These are phyloP conservation scores for Ennomos fuscantarius DNA, from an alignment of 2,888 invertebrate species.

Conservation along the genomic window DNA sequence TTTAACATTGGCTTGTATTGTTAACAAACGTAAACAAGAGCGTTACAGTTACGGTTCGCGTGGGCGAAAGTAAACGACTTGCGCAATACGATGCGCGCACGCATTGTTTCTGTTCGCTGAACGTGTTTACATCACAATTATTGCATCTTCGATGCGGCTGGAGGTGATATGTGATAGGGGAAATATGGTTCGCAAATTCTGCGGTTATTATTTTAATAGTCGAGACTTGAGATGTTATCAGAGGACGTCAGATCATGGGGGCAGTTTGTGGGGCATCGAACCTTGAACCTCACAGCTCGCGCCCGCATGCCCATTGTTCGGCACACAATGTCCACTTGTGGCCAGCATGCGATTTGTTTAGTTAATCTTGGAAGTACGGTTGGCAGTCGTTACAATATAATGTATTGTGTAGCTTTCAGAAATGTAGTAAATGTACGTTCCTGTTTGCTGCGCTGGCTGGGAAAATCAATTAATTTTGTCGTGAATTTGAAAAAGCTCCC, in stretches of 20 bases:
- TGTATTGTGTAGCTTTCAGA: no score
- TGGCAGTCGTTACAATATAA: conserved; percentile 39
- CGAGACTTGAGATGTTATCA: conserved; percentile 70
- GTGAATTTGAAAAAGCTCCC: no score
- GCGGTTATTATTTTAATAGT: conserved; percentile 50
- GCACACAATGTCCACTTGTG: conserved; percentile 63
- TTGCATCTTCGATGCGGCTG: conserved; percentile 35
- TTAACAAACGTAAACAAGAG: conserved; percentile 22
- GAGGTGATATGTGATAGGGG: conserved; percentile 26
- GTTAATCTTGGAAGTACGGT: conserved; percentile 33
- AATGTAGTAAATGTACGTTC: conserved; percentile 20
- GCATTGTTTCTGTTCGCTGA: conserved; percentile 49
- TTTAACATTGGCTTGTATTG: conserved; percentile 3
- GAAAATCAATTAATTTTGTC: no score
- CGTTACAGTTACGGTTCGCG: conserved; percentile 24
- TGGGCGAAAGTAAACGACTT: conserved; percentile 62
- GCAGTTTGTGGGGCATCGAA: conserved; percentile 72
- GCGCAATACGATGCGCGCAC: conserved; percentile 57
- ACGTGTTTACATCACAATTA: conserved; percentile 47
- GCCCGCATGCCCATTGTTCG: conserved; percentile 76
- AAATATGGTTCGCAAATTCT: conserved; percentile 46
- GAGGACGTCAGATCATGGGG: conserved; percentile 63
- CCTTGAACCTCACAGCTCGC: conserved; percentile 55
- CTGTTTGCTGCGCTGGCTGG: no score
- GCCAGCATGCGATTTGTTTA: conserved; percentile 48